phyloP scores from a whole-genome alignment of 2,797 vertebrate genomes.

The Dicrostonyx torquatus region DNA sequence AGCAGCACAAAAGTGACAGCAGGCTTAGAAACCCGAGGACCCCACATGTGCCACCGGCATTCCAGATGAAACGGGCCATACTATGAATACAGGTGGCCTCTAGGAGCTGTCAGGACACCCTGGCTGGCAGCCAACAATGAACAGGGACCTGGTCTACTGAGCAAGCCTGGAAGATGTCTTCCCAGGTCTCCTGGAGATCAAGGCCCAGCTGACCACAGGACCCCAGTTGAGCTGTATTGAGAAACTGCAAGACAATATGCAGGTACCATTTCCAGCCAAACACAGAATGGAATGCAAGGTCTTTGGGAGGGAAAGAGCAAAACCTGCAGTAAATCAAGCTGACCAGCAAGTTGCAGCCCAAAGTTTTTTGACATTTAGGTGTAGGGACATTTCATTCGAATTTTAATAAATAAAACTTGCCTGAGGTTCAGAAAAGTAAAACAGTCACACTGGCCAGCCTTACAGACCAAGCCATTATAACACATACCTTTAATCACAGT shows the following conservation, averaged over 20 bases:
- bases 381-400: too few relatives aligned
- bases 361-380: conserved; percentile 12
- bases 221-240: neutral
- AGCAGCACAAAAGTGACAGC: neutral
- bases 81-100: neutral
- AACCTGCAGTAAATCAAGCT: neutral
- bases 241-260: neutral
- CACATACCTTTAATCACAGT: too few relatives aligned
- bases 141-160: neutral
- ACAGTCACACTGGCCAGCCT: too few relatives aligned
- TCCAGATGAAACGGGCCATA: neutral
- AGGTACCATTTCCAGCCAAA: neutral
- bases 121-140: neutral
- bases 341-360: conserved; percentile 49
- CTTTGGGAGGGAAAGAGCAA: neutral
- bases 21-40: neutral
- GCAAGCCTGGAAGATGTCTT: neutral
- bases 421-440: too few relatives aligned
- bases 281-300: neutral
- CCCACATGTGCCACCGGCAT: neutral
- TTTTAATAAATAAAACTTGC: too few relatives aligned
- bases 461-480: too few relatives aligned
- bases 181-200: neutral
- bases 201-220: neutral
- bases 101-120: neutral